These are phyloP conservation scores for Acinonyx jubatus DNA, from an alignment of 2,113 vertebrate genomes.

Conservation along the genomic window DNA sequence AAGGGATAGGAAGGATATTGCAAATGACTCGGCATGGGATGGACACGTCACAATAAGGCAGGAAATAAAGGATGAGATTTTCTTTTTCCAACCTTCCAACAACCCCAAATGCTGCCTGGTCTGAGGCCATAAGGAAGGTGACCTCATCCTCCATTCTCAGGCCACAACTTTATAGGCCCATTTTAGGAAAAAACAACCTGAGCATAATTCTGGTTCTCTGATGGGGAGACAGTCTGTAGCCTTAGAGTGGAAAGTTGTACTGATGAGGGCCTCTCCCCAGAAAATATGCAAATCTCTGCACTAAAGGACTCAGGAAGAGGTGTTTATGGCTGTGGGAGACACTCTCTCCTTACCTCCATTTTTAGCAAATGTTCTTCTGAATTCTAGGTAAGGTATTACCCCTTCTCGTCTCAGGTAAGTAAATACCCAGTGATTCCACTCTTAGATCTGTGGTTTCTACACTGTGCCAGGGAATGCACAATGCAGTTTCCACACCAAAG, in stretches of 20 bases:
- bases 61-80: background rate
- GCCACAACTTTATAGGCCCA: background rate
- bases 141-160: background rate
- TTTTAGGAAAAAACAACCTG: background rate
- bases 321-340: background rate
- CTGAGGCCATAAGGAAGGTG: background rate
- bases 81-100: background rate
- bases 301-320: background rate
- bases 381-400: background rate
- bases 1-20: background rate
- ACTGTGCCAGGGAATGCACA: background rate
- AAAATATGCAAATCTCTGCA: background rate
- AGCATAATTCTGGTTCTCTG: background rate
- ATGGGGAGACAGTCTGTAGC: background rate
- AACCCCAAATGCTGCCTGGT: background rate
- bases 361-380: background rate
- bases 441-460: background rate
- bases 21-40: fast-evolving
- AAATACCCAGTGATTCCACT: background rate
- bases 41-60: background rate
- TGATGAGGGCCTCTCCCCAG: background rate
- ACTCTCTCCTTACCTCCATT: background rate
- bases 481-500: background rate
- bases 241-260: background rate
- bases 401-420: background rate